These are phyloP conservation scores for Ceuthmochares aereus DNA, from an alignment of 2,113 vertebrate genomes.

Conservation along the genomic window DNA sequence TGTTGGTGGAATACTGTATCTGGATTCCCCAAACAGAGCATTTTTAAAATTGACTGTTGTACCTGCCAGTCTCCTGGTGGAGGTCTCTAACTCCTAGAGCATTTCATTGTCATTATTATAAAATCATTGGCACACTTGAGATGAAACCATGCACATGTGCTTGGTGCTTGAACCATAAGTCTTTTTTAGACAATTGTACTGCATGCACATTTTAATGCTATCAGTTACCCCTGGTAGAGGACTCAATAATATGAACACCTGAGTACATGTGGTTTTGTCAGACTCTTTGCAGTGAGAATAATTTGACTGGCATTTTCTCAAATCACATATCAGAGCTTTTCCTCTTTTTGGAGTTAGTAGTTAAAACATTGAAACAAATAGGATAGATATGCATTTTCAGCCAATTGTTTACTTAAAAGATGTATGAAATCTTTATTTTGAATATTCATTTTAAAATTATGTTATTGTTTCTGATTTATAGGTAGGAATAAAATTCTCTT, in stretches of 20 bases:
- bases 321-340: neutral
- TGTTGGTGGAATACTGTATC: neutral
- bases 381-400: neutral
- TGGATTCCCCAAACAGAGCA: neutral
- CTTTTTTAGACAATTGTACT: neutral
- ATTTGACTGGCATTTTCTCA: neutral
- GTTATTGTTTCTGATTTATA: neutral
- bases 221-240: neutral
- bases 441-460: neutral
- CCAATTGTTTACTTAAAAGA: neutral
- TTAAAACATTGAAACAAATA: neutral
- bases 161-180: neutral
- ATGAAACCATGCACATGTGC: rapidly evolving
- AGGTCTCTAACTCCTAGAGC: neutral
- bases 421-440: neutral
- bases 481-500: neutral
- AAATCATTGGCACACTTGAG: neutral
- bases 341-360: neutral
- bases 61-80: neutral
- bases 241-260: neutral
- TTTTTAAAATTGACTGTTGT: neutral
- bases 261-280: rapidly evolving
- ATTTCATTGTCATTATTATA: neutral
- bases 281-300: neutral
- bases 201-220: neutral